phyloP scores from a whole-genome alignment of 1,140 invertebrate species.

The Trichonephila clavata region DNA sequence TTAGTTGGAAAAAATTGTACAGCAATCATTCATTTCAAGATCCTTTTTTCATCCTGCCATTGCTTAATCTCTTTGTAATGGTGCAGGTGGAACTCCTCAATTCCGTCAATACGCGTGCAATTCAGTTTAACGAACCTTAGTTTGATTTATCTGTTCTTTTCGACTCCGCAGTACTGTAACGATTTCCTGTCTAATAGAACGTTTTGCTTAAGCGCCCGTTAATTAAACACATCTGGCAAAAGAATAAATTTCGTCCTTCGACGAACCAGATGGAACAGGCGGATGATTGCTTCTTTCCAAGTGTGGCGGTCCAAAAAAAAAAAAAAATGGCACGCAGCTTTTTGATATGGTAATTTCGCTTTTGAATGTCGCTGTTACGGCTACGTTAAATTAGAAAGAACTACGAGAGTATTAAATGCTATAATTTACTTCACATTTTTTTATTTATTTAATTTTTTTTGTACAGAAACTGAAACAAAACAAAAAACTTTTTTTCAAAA shows the following conservation, averaged over 20 bases:
- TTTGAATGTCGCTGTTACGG: not conserved
- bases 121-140: conserved; percentile 18
- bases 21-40: too few species aligned
- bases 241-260: not conserved
- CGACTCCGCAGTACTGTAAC: not conserved
- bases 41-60: too few species aligned
- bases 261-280: not conserved
- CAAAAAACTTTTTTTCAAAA: too few species aligned
- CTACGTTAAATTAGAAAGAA: too few species aligned
- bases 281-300: not conserved
- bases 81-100: not conserved
- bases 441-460: too few species aligned
- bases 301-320: not conserved
- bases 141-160: not conserved
- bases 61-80: conserved; percentile 2
- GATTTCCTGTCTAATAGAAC: not conserved
- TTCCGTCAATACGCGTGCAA: not conserved
- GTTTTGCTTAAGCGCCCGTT: not conserved
- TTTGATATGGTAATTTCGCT: not conserved
- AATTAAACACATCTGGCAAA: conserved; percentile 23
- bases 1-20: too few species aligned
- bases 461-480: too few species aligned
- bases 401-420: too few species aligned
- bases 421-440: too few species aligned
- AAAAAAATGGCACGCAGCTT: not conserved